Conservation (phyloP, 1,140 invertebrate species). For the Neomicropteryx cornuta region DNA sequence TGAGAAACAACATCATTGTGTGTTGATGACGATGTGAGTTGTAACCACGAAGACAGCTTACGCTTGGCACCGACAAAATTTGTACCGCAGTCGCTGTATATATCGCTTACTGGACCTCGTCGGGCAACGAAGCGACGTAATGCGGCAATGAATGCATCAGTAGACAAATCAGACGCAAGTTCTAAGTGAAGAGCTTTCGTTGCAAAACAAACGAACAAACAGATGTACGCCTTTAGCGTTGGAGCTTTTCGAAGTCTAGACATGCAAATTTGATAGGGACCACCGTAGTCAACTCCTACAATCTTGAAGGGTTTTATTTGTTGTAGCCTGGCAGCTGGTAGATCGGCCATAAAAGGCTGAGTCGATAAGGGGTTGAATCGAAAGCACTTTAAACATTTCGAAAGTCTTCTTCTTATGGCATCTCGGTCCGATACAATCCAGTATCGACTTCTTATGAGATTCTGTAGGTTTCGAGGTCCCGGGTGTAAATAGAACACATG, state of each 20-base stretch:
- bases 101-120: constrained; percentile 7
- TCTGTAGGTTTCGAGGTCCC: background rate
- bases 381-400: background rate
- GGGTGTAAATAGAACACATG: background rate
- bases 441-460: background rate
- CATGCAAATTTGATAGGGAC: constrained; percentile 4
- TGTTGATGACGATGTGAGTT: no score
- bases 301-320: background rate
- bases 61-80: no score
- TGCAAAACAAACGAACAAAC: constrained; percentile 22
- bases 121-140: constrained; percentile 22
- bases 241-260: no score
- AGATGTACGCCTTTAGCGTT: constrained; percentile 28
- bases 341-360: constrained; percentile 4
- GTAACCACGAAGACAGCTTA: no score
- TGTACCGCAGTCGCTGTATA: constrained; percentile 4
- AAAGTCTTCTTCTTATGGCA: background rate
- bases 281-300: constrained; percentile 4
- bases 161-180: constrained; percentile 5
- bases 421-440: background rate
- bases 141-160: constrained; percentile 22
- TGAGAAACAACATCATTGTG: no score
- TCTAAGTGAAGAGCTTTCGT: constrained; percentile 23
- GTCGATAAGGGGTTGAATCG: background rate
- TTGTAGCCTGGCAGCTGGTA: background rate